Base-by-base conservation (phyloP, 2,888 invertebrate genomes). In the Athalia rosae region DNA sequence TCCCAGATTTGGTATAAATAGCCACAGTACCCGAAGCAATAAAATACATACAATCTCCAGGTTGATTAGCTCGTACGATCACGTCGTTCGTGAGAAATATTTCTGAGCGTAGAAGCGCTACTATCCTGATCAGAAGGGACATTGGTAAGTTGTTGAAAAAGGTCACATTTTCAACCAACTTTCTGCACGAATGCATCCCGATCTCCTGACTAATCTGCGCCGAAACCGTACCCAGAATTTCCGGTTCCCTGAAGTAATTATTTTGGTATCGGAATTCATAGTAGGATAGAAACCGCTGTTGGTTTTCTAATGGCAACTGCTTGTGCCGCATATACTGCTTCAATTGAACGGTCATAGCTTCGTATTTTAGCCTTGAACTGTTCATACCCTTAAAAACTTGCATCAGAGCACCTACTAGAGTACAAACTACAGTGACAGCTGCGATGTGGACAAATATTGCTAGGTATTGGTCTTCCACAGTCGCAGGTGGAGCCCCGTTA, bases 1-100 rank as follows among this genome's bases (percentile, higher is more conserved):
- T 88, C 0, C 92, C 92, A 0, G 90, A 89, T 67, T 86, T 84
- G 0, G 92, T 91, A 80, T 91, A 92, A 76, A 92, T 90, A 0
- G 92, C 92, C 1, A 93, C 92, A 0, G 92, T 92, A 4, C 93
- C 93, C 13, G 88, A 90, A 1, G 91, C 91, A 77, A 93, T 92
- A 82, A 93, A 93, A 82, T 92, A 93, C 92, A 93, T 93, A 76
- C 91, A 91, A 78, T 91, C 89, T 0, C 92, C 93, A 1, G 88
- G 83, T 5, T 91, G 91, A 79, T 91, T 90, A 0, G 90, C 91
- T 78, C 90, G 88, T 0, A 92, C 89, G 58, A 93, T 92, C 2
- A 92, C 89, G 81, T 93, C 92, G 79, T 92, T 92, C 0, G 91
- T 89, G 48, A 93, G 83, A 80, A 91, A 92, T 41, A 92, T 90